Percentiles rank a stretch among this genome's conserved stretches.
Conservation (phyloP, 1,140 invertebrate species). For the Drosophila nebulosa region DNA sequence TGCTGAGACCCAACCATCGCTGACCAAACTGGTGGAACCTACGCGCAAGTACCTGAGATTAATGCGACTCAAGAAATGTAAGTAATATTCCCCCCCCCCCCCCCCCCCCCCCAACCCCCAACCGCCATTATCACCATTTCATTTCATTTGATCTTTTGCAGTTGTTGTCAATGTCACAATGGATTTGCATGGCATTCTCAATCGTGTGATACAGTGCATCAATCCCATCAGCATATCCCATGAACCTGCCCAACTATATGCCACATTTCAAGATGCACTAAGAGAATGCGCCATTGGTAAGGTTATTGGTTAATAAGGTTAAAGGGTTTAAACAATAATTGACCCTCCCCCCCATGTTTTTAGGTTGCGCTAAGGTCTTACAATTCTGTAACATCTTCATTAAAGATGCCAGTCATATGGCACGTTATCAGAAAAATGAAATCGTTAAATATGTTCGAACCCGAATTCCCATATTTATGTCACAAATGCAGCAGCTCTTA, state of each 20-base stretch:
- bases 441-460: constrained; percentile 86
- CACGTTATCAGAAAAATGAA: constrained; percentile 84
- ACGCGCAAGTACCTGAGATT: constrained; percentile 85
- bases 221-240: constrained; percentile 71
- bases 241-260: constrained; percentile 84
- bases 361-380: constrained; percentile 83
- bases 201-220: constrained; percentile 84
- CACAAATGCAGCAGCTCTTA: constrained; percentile 84
- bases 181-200: constrained; percentile 84
- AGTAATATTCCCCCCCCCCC: too few species aligned
- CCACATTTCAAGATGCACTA: constrained; percentile 84
- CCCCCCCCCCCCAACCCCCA: too few species aligned
- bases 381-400: constrained; percentile 85
- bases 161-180: constrained; percentile 85
- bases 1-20: constrained; percentile 81
- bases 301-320: neutral
- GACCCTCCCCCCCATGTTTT: too few species aligned
- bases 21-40: constrained; percentile 83
- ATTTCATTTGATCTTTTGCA: constrained; percentile 38
- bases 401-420: constrained; percentile 83
- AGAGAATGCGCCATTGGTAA: constrained; percentile 84
- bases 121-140: too few species aligned
- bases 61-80: constrained; percentile 85
- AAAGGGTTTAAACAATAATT: too few species aligned
- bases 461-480: constrained; percentile 85